Conservation (phyloP, 1,140 invertebrate genomes). For the Kradibia gibbosae region DNA sequence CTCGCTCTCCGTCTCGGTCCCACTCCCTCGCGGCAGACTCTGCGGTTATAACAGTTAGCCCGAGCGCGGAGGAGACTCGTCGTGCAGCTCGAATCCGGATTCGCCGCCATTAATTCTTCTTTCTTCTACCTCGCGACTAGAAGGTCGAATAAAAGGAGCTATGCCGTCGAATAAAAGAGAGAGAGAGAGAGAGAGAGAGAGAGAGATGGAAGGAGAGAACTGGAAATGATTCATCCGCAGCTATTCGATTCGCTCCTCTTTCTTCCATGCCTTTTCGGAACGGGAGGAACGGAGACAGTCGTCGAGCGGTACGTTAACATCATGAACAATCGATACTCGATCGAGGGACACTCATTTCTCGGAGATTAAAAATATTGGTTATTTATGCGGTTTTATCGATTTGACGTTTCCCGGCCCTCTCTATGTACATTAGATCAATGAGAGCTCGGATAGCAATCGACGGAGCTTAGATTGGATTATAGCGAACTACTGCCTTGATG, state of each 20-base stretch:
- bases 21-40: not conserved
- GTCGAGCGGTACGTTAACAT: conserved; percentile 41
- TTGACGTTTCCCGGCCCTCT: not conserved
- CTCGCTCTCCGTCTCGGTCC: too few relatives aligned
- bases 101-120: conserved; percentile 41
- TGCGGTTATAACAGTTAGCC: conserved; percentile 54
- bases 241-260: conserved; percentile 38
- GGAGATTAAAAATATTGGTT: conserved; percentile 43
- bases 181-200: conserved; percentile 22
- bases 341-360: not conserved
- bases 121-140: conserved; percentile 44
- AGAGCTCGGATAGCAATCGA: not conserved
- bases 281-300: conserved; percentile 26
- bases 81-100: conserved; percentile 57
- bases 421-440: not conserved
- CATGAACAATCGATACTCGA: conserved; percentile 27
- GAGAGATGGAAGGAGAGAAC: conserved; percentile 41
- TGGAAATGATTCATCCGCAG: conserved; percentile 27
- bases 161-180: conserved; percentile 34
- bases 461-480: conserved; percentile 16
- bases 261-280: conserved; percentile 22
- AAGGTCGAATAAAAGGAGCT: conserved; percentile 50
- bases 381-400: conserved; percentile 12
- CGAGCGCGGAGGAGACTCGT: conserved; percentile 50
- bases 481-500: conserved; percentile 39